phyloP scores from a whole-genome alignment of 2,113 vertebrate genomes.

The Rhipidura dahli region DNA sequence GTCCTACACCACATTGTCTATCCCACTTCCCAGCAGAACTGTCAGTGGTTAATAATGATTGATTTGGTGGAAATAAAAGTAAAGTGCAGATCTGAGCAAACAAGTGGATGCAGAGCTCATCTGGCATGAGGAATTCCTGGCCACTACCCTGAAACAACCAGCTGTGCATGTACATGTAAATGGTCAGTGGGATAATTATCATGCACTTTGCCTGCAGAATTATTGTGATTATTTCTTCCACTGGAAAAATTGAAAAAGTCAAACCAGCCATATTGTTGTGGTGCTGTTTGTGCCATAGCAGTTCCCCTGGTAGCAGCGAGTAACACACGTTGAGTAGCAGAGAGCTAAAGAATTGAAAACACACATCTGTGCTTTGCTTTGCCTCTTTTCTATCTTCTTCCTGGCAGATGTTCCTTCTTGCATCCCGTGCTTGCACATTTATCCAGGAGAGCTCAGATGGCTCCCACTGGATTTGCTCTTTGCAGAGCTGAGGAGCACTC shows the following conservation, averaged over 20 bases:
- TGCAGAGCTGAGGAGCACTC: neutral
- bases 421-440: neutral
- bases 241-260: neutral
- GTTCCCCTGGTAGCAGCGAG: neutral
- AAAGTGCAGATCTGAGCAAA: neutral
- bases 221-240: neutral
- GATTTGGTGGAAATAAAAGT: neutral
- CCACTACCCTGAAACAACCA: neutral
- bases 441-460: neutral
- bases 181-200: neutral
- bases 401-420: neutral
- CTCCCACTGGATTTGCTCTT: neutral
- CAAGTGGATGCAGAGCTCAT: neutral
- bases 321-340: fast-evolving
- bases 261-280: neutral
- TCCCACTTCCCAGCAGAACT: neutral
- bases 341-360: neutral
- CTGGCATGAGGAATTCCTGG: neutral
- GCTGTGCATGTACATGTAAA: neutral
- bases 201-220: neutral
- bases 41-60: no score
- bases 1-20: neutral
- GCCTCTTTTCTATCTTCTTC: neutral
- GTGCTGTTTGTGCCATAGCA: no score
- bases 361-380: neutral